Evolutionary conservation across 2,888 invertebrate species (phyloP).

Genomic region (Diarsia brunnea): DNA sequence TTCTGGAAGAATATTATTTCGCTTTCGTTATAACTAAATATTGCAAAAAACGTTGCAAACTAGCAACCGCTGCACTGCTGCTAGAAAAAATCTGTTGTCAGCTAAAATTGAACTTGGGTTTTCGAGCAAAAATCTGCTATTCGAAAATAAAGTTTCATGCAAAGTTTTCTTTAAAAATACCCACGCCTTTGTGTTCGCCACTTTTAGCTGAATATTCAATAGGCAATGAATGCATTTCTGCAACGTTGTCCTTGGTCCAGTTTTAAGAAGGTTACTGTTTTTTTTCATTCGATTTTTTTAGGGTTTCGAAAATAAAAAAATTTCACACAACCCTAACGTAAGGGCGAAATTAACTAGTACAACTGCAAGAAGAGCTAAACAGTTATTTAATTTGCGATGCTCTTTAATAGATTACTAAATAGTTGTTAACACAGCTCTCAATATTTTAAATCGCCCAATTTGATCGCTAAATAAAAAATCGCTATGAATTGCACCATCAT

Average conservation of each 20-base stretch:
- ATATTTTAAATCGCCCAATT: too few relatives aligned
- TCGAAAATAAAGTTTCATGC: constrained; percentile 12
- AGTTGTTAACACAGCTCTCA: neutral
- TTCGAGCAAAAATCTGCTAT: constrained; percentile 15
- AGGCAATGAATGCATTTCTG: constrained; percentile 33
- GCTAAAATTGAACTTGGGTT: constrained; percentile 16
- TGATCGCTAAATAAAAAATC: too few relatives aligned
- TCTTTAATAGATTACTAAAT: too few relatives aligned
- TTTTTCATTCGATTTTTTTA: neutral
- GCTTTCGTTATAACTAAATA: neutral
- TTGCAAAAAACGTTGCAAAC: neutral
- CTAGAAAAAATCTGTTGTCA: neutral
- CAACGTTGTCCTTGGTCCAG: neutral
- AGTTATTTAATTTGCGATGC: neutral
- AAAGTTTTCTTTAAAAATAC: constrained; percentile 38
- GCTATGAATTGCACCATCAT: too few relatives aligned
- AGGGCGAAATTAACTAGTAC: neutral
- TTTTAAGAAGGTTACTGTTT: neutral
- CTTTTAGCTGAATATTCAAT: constrained; percentile 35
- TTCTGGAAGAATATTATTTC: neutral
- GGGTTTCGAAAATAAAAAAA: neutral
- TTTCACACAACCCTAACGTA: too few relatives aligned
- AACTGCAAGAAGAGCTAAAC: neutral
- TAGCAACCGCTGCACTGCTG: too few relatives aligned
- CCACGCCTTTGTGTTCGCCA: constrained; percentile 12